phyloP scores from a whole-genome alignment of 1,140 invertebrate genomes.

The Glomeris maerens region DNA sequence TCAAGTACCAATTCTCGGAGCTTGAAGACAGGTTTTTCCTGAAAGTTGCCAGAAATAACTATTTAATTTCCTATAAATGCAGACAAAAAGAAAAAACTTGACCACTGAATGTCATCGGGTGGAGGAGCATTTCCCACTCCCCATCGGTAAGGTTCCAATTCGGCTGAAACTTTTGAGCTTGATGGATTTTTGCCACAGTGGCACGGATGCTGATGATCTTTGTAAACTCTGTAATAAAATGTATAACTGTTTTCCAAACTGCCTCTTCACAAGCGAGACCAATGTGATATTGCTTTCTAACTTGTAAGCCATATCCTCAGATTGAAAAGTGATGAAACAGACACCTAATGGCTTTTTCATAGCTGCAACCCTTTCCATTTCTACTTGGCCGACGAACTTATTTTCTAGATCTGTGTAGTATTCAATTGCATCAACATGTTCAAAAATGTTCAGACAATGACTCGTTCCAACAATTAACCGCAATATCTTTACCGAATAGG shows the following conservation, averaged over 20 bases:
- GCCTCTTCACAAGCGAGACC: background rate
- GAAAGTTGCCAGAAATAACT: conserved; percentile 18
- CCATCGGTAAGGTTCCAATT: conserved; percentile 59
- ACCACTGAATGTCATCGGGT: conserved; percentile 85
- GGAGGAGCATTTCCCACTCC: conserved; percentile 70
- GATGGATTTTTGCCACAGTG: conserved; percentile 34
- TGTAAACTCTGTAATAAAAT: conserved; percentile 26
- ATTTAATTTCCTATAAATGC: conserved; percentile 11
- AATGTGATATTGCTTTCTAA: conserved; percentile 1
- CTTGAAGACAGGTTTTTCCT: conserved; percentile 78
- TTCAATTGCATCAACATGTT: conserved; percentile 62
- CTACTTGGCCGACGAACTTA: conserved; percentile 52
- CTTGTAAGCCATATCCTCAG: conserved; percentile 48
- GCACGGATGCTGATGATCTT: conserved; percentile 30
- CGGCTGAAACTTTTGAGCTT: conserved; percentile 32
- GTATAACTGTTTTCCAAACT: background rate
- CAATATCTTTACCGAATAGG: too few relatives aligned
- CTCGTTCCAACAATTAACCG: background rate
- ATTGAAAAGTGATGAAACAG: conserved; percentile 76
- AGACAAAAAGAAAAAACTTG: too few relatives aligned
- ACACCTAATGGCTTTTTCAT: conserved; percentile 70
- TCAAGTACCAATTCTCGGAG: conserved; percentile 72
- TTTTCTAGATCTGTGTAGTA: conserved; percentile 72
- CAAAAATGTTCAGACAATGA: conserved; percentile 14
- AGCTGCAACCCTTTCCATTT: conserved; percentile 55